Base-by-base conservation (phyloP, 2,888 invertebrate species). In the Ennomos erosarius region DNA sequence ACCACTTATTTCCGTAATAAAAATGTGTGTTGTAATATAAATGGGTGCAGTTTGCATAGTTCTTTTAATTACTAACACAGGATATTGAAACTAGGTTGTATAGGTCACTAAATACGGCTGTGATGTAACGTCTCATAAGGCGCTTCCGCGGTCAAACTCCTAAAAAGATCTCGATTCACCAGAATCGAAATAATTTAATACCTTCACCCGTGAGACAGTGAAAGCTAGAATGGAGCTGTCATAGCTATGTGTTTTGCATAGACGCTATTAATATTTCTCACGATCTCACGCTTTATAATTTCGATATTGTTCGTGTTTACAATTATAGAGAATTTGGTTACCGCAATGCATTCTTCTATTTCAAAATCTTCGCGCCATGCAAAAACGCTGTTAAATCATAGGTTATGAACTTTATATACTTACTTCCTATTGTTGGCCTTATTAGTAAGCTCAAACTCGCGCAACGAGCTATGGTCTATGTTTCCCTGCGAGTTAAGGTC, bases 131-230 rank as follows among this genome's bases (percentile, higher is more conserved):
- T 45, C 38, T 54, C 65, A 57, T 61, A 65, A 49, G 64, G 40
- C 46, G 60, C 60, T 52, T 58, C 47, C 47, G 52, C 59, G n/a
- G 45, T 47, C 52, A 34, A 39, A 33, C 16, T 12, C 46, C 46
- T 55, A 26, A 26, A 52, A 53, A 61, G 54, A 64, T 52, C 46
- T 51, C 43, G 59, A 64, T 60, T 43, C 43, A 42, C 34, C 46
- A 53, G 49, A 66, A 50, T 51, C 48, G 47, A 64, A 64, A 58
- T 53, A 54, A 53, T 63, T 56, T 60, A 60, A 47, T 62, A 50
- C 56, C 55, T 62, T 62, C 59, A 62, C 60, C 73, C 83, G 85
- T 85, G 86, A 69, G 87, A 86, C 83, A 78, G 85, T 84, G 88
- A 88, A 88, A 88, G 87, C 76, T 66, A 68, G 69, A 73, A 77